These are phyloP conservation scores for Resseliella maxima DNA, from an alignment of 2,888 invertebrate genomes.

Conservation along the genomic window DNA sequence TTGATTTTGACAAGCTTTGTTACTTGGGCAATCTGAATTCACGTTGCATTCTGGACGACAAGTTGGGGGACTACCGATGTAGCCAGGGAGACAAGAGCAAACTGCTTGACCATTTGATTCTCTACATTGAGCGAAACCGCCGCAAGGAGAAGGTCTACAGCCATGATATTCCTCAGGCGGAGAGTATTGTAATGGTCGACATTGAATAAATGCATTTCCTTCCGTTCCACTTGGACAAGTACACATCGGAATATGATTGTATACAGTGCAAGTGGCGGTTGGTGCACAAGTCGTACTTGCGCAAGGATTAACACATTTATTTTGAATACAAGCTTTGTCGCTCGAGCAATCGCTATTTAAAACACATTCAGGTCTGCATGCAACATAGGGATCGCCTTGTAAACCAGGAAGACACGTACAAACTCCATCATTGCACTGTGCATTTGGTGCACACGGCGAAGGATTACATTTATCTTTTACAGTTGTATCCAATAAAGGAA, in stretches of 20 bases:
- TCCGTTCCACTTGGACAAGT: constrained; percentile 75
- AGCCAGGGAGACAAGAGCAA: constrained; percentile 75
- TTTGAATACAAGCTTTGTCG: constrained; percentile 80
- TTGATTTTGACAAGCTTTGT: constrained; percentile 76
- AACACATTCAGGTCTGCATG: constrained; percentile 85
- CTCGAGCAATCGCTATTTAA: constrained; percentile 82
- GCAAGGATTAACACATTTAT: constrained; percentile 86
- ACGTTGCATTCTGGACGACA: constrained; percentile 79
- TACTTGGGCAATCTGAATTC: constrained; percentile 77
- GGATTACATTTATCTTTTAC: constrained; percentile 81
- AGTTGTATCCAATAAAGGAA: constrained; percentile 61
- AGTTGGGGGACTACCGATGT: constrained; percentile 76
- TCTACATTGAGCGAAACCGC: constrained; percentile 76
- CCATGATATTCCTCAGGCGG: constrained; percentile 74
- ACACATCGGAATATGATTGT: constrained; percentile 76
- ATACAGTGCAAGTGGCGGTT: constrained; percentile 80
- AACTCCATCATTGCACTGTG: constrained; percentile 76
- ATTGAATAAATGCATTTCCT: constrained; percentile 81
- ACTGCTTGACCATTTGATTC: constrained; percentile 73
- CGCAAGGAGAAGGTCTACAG: constrained; percentile 78
- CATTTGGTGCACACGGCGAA: constrained; percentile 83
- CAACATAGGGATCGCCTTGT: constrained; percentile 81
- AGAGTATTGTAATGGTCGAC: constrained; percentile 74
- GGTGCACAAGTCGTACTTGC: constrained; percentile 80
- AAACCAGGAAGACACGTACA: constrained; percentile 82